These are phyloP conservation scores for Cervus canadensis DNA, from an alignment of 2,113 vertebrate genomes.

Conservation along the genomic window DNA sequence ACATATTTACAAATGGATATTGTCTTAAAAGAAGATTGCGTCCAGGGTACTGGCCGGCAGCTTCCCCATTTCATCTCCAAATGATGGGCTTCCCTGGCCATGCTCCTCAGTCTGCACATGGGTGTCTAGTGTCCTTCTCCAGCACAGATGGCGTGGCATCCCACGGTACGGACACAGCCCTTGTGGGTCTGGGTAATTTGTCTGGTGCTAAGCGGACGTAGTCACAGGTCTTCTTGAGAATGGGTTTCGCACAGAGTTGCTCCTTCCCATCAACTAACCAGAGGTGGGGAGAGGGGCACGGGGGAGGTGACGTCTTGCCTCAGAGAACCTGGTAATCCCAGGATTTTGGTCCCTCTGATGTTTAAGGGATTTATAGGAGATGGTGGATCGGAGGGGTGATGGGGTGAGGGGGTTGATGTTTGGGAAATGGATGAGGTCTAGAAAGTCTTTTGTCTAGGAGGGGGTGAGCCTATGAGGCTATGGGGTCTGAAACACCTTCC, in stretches of 20 bases:
- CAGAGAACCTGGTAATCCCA: neutral
- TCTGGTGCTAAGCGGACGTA: neutral
- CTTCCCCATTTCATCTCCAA: neutral
- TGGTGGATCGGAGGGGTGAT: neutral
- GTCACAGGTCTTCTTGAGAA: neutral
- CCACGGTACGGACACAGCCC: neutral
- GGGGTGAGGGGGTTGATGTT: neutral
- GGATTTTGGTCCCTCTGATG: neutral
- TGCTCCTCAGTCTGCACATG: neutral
- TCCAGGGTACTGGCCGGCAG: neutral
- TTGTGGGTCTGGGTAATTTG: neutral
- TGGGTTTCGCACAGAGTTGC: neutral
- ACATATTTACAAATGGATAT: neutral
- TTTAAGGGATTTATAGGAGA: neutral
- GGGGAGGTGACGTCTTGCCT: neutral
- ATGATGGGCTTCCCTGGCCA: neutral
- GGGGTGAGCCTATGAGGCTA: neutral
- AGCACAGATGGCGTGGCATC: accelerated
- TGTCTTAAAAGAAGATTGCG: neutral
- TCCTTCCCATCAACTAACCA: neutral
- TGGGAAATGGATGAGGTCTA: neutral
- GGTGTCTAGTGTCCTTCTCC: neutral
- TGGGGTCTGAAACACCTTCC: neutral
- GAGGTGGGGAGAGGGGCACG: accelerated
- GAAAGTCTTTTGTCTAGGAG: neutral